A percentile compares a stretch with the other conserved stretches of the same genome.
Evolutionary conservation across 2,797 vertebrate species (phyloP).

Genomic region (Melanotaenia pygmaea): DNA sequence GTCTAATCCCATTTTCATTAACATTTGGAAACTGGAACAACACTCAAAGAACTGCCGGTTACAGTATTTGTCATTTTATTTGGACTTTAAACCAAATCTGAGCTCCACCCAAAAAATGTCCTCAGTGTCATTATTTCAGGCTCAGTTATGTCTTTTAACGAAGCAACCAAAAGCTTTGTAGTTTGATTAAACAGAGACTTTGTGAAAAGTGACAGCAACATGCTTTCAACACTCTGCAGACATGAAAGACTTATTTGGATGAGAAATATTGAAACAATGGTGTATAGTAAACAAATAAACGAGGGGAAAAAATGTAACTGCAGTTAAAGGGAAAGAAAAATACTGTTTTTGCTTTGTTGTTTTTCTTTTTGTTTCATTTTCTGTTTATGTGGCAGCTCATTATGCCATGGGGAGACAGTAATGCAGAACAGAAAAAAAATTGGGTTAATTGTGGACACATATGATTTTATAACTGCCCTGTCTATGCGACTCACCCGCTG

Average conservation of each 20-base stretch:
- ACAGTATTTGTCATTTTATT: slow-evolving; percentile 47
- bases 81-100: slow-evolving; percentile 60
- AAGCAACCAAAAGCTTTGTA: slow-evolving; percentile 66
- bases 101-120: slow-evolving; percentile 55
- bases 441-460: slow-evolving; percentile 46
- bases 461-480: slow-evolving; percentile 61
- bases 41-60: slow-evolving; percentile 52
- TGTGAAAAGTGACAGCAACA: slow-evolving; percentile 61
- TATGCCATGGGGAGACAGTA: slow-evolving; percentile 49
- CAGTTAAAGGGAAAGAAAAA: slow-evolving; percentile 21
- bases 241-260: slow-evolving; percentile 55
- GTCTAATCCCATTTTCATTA: slow-evolving; percentile 69
- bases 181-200: slow-evolving; percentile 70
- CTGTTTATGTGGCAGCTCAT: slow-evolving; percentile 32
- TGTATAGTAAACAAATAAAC: too few species aligned
- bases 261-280: slow-evolving; percentile 43
- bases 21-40: slow-evolving; percentile 53
- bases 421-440: slow-evolving; percentile 53
- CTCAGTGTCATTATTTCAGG: slow-evolving; percentile 61
- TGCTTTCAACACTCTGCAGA: slow-evolving; percentile 40
- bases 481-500: slow-evolving; percentile 59
- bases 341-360: slow-evolving; percentile 18
- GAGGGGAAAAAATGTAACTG: slow-evolving; percentile 36
- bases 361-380: background rate
- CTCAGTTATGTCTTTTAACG: slow-evolving; percentile 67